Conservation (phyloP, 2,888 invertebrate species). For the Eupithecia inturbata region DNA sequence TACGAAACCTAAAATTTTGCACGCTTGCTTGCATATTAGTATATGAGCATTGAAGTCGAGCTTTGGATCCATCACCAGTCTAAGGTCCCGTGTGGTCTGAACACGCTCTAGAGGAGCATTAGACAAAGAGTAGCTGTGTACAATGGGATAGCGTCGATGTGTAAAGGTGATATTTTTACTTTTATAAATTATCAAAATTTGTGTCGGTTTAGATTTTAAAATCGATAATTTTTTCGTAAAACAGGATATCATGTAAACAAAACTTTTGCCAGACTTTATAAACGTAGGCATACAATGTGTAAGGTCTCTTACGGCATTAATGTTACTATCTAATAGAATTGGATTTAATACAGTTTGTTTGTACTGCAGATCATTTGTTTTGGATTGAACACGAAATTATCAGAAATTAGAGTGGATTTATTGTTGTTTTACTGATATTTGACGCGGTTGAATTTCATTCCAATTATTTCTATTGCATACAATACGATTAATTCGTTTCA, state of each 20-base stretch:
- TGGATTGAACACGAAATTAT: slow-evolving; percentile 27
- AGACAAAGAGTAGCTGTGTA: no score
- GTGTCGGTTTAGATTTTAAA: neutral
- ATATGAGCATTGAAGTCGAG: no score
- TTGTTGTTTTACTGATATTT: neutral
- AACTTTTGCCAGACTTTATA: neutral
- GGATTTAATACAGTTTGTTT: slow-evolving; percentile 32
- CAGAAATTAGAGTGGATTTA: slow-evolving; percentile 18
- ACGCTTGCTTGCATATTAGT: no score
- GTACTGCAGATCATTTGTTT: slow-evolving; percentile 30
- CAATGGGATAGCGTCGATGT: no score
- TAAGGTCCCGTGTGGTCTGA: no score
- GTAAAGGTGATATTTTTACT: no score
- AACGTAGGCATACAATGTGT: neutral
- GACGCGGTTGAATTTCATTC: neutral
- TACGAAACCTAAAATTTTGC: no score
- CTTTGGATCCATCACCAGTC: no score
- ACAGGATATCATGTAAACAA: neutral
- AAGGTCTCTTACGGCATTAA: slow-evolving; percentile 18
- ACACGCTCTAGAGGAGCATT: no score
- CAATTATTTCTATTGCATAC: neutral
- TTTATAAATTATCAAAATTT: neutral
- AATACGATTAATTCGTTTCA: no score
- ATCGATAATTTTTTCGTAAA: neutral
- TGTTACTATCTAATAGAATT: slow-evolving; percentile 34